Evolutionary conservation across 2,888 invertebrate species (phyloP).

Genomic region (Mactromeris polynyma): DNA sequence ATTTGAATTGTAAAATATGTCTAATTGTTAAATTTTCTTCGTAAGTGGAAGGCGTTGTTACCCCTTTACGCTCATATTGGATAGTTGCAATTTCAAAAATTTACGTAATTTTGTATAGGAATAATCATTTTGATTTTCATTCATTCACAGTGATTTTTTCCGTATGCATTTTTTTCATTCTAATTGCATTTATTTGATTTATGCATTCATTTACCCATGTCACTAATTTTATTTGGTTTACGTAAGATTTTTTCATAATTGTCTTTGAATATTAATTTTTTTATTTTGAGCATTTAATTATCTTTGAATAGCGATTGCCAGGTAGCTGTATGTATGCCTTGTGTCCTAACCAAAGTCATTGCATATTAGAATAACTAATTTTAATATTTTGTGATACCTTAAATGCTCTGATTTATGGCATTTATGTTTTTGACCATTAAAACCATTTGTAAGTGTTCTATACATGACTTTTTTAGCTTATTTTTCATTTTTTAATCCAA

Average conservation of each 20-base stretch:
- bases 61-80: too few species aligned
- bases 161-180: not conserved
- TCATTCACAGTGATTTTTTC: not conserved
- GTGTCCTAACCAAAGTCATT: too few species aligned
- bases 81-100: not conserved
- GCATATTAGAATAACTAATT: too few species aligned
- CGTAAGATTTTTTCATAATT: not conserved
- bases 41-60: too few species aligned
- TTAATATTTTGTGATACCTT: too few species aligned
- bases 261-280: not conserved
- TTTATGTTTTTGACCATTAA: too few species aligned
- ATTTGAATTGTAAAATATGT: too few species aligned
- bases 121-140: not conserved
- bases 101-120: not conserved
- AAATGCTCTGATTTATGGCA: too few species aligned
- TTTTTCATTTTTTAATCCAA: too few species aligned
- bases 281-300: slow-evolving; percentile 11
- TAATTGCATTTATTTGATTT: slow-evolving; percentile 1
- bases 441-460: too few species aligned
- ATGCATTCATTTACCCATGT: not conserved
- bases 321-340: not conserved
- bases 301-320: not conserved
- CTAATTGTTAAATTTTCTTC: too few species aligned
- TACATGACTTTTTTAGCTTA: too few species aligned
- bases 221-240: not conserved